phyloP scores from a whole-genome alignment of 2,888 invertebrate genomes.

The Uropetala carovei region DNA sequence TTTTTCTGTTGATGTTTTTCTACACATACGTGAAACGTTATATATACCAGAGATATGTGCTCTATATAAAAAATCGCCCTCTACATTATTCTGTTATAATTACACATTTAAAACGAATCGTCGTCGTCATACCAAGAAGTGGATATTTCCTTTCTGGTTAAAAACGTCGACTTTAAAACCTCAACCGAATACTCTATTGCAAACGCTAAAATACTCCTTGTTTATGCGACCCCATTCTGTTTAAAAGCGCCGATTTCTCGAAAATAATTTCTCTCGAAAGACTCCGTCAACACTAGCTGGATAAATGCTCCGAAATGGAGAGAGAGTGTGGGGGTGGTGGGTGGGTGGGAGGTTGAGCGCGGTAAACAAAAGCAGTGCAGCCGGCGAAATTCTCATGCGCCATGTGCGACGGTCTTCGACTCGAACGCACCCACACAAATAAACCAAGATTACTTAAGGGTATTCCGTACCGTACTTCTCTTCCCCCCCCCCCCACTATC shows the following conservation, averaged over 20 bases:
- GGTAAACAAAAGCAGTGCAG: constrained; percentile 55
- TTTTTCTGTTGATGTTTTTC: too few species aligned
- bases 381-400: constrained; percentile 45
- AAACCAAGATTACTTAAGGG: background rate
- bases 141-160: too few species aligned
- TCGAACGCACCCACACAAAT: background rate
- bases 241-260: constrained; percentile 15
- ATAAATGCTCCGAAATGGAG: constrained; percentile 33
- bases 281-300: constrained; percentile 32
- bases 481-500: background rate
- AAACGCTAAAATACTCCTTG: background rate
- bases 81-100: too few species aligned
- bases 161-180: too few species aligned
- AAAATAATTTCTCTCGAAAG: constrained; percentile 44
- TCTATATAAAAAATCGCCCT: too few species aligned
- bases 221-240: constrained; percentile 41
- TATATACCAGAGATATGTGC: too few species aligned
- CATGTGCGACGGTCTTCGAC: background rate
- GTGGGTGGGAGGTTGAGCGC: too few species aligned
- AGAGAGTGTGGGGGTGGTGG: background rate
- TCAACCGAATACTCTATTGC: too few species aligned
- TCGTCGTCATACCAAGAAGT: too few species aligned
- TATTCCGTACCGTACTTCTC: too few species aligned
- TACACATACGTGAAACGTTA: too few species aligned
- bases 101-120: too few species aligned